Evolutionary conservation across 2,888 invertebrate species (phyloP), one percentile per base, ranked within the genome.

Genomic region (Diaprepes abbreviatus): DNA sequence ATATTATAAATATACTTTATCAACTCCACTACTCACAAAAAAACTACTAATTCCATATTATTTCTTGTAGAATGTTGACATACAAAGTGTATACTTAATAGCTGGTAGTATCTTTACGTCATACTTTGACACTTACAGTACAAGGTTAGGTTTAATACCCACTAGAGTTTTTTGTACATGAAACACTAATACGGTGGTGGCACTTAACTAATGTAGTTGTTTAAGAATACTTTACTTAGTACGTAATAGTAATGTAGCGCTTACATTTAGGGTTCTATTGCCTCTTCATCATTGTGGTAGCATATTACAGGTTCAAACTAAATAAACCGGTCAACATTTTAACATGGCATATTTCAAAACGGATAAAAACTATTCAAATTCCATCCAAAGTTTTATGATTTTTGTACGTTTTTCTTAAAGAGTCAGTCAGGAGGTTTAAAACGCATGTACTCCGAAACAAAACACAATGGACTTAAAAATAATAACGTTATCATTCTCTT

Each of bases 261-360:
- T 78, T 79, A 77, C 76, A 77, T 75, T 77, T 78, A 78, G 75
- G 75, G 73, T 71, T 71, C 72, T 65, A 65, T 54, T 40, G 69
- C 79, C 81, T 83, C 82, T 83, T 83, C 84, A 83, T 82, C 81
- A 81, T 79, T 82, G 82, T 80, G 83, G 82, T 83, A 81, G 83
- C 83, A 82, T 79, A 79, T 73, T 74, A 82, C 79, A 81, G 79
- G 81, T 82, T 83, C 82, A 83, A 82, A 82, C 82, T 74, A 74
- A 73, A 71, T 78, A 68, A 43, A 62, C 65, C 65, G 69, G 63
- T 58, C 67, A 45, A 50, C 24, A 54, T 58, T 66, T 57, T 74
- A 77, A 57, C 78, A 79, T 83, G 83, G 82, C 83, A 83, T 83
- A 82, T 82, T 82, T 80, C 76, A 78, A 79, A 81, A 78, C 74